Evolutionary conservation across 2,888 invertebrate species (phyloP).

Genomic region (Drosophila nigricruria): DNA sequence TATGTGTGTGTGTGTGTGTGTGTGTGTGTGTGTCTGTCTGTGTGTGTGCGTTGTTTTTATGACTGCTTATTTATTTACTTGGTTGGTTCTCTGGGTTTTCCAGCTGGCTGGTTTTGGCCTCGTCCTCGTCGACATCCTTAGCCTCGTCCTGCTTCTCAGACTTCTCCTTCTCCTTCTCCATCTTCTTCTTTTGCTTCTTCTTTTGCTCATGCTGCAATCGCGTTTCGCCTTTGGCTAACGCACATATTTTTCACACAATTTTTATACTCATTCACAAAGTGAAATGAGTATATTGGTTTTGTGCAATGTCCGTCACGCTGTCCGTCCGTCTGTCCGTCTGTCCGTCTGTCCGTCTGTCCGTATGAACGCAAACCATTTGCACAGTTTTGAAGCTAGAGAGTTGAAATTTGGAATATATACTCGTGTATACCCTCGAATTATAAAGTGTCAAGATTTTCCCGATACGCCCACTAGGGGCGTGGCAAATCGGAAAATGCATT

Average conservation of each 20-base stretch:
- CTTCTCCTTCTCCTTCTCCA: conserved; percentile 18
- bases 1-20: neutral
- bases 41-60: conserved; percentile 64
- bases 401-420: no score
- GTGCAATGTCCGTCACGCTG: no score
- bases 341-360: no score
- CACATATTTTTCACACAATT: conserved; percentile 71
- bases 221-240: conserved; percentile 63
- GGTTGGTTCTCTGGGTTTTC: conserved; percentile 73
- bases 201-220: conserved; percentile 38
- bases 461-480: no score
- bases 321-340: no score
- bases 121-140: conserved; percentile 28
- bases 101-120: conserved; percentile 69
- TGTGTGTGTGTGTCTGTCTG: neutral
- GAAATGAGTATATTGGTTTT: no score
- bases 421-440: no score
- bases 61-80: conserved; percentile 80
- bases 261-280: no score
- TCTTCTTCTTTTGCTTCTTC: conserved; percentile 16
- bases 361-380: no score
- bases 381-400: no score
- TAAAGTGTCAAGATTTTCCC: no score
- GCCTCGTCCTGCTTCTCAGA: conserved; percentile 10
- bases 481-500: no score